Evolutionary conservation across 2,797 vertebrate species (phyloP).

Genomic region (Bradypodion ventrale): DNA sequence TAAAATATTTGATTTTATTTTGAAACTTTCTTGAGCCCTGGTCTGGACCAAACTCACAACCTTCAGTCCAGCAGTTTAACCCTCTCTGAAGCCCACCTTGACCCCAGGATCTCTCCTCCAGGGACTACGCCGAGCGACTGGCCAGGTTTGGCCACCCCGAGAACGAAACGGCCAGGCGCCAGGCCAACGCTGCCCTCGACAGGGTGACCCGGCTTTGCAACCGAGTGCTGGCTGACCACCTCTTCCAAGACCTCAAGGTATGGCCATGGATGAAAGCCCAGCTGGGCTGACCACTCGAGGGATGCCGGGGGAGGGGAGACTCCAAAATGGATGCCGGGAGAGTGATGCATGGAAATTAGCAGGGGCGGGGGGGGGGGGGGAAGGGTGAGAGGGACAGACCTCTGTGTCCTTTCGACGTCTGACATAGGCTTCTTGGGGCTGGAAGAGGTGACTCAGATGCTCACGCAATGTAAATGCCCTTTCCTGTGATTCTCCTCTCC

Average conservation of each 20-base stretch:
- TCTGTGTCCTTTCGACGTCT: background rate
- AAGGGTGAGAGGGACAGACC: too few relatives aligned
- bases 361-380: too few relatives aligned
- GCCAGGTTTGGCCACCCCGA: constrained; percentile 78
- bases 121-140: constrained; percentile 83
- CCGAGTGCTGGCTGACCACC: constrained; percentile 78
- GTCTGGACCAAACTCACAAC: too few relatives aligned
- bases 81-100: too few relatives aligned
- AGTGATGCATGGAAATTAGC: background rate
- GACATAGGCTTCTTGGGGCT: background rate
- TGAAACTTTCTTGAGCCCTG: too few relatives aligned
- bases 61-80: too few relatives aligned
- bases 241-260: constrained; percentile 88
- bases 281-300: background rate
- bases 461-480: background rate
- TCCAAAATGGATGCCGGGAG: too few relatives aligned
- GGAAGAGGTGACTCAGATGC: background rate
- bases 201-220: constrained; percentile 81
- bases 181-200: constrained; percentile 80
- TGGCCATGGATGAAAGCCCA: too few relatives aligned
- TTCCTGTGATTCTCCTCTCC: background rate
- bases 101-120: constrained; percentile 47
- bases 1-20: too few relatives aligned
- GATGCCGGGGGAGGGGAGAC: background rate
- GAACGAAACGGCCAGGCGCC: constrained; percentile 79